Evolutionary conservation across 64 coral and sea anemone genomes (phyloP), one percentile per base, ranked within the genome.

Genomic region (Montipora capricornis): DNA sequence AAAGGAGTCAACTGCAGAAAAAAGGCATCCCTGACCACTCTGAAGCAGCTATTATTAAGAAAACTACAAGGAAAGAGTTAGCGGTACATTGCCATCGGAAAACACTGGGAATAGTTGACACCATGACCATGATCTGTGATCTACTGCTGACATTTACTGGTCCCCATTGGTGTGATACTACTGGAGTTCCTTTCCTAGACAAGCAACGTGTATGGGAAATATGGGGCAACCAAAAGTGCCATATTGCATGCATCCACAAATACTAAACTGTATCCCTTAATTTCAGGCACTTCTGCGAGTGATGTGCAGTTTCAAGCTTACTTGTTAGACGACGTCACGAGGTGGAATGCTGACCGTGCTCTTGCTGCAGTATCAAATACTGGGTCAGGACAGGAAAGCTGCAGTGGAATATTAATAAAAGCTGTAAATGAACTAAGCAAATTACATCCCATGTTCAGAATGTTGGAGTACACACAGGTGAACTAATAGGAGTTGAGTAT

Each of bases 281-380:
- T 69, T 69, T 15, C 66, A 69, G 66, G 66, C n/a, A 90, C 67
- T 4, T 75, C 45, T 59, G 89, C 94, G 19, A 92, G 84, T 70
- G 84, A 81, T 64, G 13, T 74, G 16, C 83, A 92, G 37, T 92
- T 95, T 29, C 94, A 95, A 75, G 94, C 89, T 13, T 95, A 88
- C 26, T 49, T 95, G 19, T 44, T 95, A 12, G 89, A 92, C 5
- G 94, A 89, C 1, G 16, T 92, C 6, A 3, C 2, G n/a, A 81
- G 77, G 68, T 95, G 94, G 94, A 95, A 92, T 81, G 62, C n/a
- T 62, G 94, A 91, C 6, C 88, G 61, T 20, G 75, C 88, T 68
- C 24, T 73, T 68, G 75, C 75, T 94, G 84, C 74, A 47, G 75
- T 84, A 8, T 68, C 88, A 19, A 77, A 8, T 52, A 45, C 6